Conservation (phyloP, 2,113 vertebrate genomes). For the Romanogobio albipinnatus region DNA sequence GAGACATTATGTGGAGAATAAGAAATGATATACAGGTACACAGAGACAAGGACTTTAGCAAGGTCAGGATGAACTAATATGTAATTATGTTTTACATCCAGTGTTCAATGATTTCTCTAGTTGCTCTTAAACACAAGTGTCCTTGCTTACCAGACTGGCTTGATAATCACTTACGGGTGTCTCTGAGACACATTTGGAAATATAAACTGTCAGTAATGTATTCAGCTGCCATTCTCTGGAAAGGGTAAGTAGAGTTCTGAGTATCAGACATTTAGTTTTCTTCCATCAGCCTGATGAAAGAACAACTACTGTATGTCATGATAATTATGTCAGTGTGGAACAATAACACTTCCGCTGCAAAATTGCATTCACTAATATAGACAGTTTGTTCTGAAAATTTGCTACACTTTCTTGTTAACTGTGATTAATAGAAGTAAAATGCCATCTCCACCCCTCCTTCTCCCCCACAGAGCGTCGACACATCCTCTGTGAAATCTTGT, state of each 20-base stretch:
- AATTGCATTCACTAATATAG: not conserved
- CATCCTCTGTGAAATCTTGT: not conserved
- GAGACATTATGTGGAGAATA: not conserved
- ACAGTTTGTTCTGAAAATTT: not conserved
- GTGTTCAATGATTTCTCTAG: not conserved
- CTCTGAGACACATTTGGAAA: not conserved
- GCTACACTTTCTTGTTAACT: not conserved
- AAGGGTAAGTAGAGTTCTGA: not conserved
- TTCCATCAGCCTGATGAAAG: not conserved
- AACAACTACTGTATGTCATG: not conserved
- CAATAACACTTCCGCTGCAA: not conserved
- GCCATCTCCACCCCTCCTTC: not conserved
- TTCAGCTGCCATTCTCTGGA: not conserved
- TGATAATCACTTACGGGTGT: slow-evolving; percentile 23
- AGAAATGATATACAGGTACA: not conserved
- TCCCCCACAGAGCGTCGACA: not conserved
- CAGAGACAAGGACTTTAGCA: slow-evolving; percentile 4
- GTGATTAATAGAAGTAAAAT: slow-evolving; percentile 20
- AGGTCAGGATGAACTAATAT: slow-evolving; percentile 34
- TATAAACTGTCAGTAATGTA: slow-evolving; percentile 18
- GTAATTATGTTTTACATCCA: slow-evolving; percentile 41
- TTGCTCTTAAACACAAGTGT: slow-evolving; percentile 1
- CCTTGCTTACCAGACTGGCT: slow-evolving; percentile 10
- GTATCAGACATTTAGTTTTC: not conserved
- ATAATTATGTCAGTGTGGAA: slow-evolving; percentile 8